Evolutionary conservation across 2,797 vertebrate genomes (phyloP).

Genomic region (Typhlichthys subterraneus): DNA sequence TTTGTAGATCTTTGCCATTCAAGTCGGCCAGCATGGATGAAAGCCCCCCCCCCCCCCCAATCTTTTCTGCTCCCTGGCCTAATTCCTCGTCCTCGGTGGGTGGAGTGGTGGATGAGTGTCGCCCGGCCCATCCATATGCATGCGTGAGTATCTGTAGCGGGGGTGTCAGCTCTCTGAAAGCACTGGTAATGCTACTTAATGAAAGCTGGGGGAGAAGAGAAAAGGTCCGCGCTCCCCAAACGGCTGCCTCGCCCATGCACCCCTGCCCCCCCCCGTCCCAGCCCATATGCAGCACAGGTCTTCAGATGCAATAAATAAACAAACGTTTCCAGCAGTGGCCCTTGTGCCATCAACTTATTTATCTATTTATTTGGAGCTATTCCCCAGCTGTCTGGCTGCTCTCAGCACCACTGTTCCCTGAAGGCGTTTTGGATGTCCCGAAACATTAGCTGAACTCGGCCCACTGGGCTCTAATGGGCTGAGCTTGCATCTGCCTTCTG

Average conservation of each 20-base stretch:
- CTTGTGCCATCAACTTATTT: slow-evolving; percentile 57
- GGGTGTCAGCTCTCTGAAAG: slow-evolving; percentile 73
- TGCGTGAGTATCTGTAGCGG: slow-evolving; percentile 67
- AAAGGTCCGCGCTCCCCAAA: slow-evolving; percentile 40
- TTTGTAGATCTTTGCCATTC: slow-evolving; percentile 58
- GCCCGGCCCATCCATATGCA: slow-evolving; percentile 75
- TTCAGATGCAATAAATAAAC: slow-evolving; percentile 72
- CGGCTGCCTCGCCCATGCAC: slow-evolving; percentile 18
- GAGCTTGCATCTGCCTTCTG: slow-evolving; percentile 42
- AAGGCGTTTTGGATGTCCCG: slow-evolving; percentile 54
- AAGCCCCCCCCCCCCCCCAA: slow-evolving; percentile 48
- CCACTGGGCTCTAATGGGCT: slow-evolving; percentile 45
- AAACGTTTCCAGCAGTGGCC: slow-evolving; percentile 51
- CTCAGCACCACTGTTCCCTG: slow-evolving; percentile 49
- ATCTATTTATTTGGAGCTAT: slow-evolving; percentile 68
- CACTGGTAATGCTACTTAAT: slow-evolving; percentile 80
- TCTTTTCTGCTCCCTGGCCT: slow-evolving; percentile 52
- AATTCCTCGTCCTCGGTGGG: slow-evolving; percentile 67
- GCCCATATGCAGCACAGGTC: slow-evolving; percentile 32
- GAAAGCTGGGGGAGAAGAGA: slow-evolving; percentile 66
- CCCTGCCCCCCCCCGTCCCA: background rate
- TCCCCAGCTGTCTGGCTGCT: slow-evolving; percentile 46
- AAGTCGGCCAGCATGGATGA: slow-evolving; percentile 47
- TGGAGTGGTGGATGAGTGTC: slow-evolving; percentile 66
- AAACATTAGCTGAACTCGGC: slow-evolving; percentile 65